Evolutionary conservation across 2,113 vertebrate genomes (phyloP).

Genomic region (Zapus hudsonius): DNA sequence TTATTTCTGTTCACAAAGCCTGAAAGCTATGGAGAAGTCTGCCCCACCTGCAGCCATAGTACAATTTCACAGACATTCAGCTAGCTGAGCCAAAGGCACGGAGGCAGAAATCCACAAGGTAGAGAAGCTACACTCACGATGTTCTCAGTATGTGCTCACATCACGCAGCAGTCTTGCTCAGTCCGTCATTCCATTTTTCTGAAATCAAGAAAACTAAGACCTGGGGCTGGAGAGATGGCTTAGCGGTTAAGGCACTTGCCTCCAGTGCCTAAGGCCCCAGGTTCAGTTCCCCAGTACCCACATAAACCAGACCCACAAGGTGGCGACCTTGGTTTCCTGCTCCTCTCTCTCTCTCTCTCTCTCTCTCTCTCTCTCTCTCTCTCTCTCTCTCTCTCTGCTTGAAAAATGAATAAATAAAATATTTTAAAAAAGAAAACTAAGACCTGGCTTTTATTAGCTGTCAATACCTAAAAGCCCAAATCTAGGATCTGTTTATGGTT

Average conservation of each 20-base stretch:
- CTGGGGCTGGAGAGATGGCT: too few species aligned
- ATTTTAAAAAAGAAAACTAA: too few species aligned
- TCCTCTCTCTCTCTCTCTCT: too few species aligned
- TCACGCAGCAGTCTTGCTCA: background rate
- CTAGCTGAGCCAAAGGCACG: background rate
- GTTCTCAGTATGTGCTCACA: background rate
- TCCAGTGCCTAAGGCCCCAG: too few species aligned
- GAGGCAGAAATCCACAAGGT: background rate
- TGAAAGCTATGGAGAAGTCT: background rate
- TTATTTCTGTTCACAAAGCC: constrained; percentile 30
- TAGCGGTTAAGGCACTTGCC: too few species aligned
- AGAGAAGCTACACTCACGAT: background rate
- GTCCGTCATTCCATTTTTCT: constrained; percentile 21
- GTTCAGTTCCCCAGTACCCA: too few species aligned
- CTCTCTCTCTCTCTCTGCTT: too few species aligned
- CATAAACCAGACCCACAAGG: too few species aligned
- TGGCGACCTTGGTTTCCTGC: too few species aligned
- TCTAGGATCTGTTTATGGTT: background rate
- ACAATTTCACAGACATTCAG: background rate
- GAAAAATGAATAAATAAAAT: too few species aligned
- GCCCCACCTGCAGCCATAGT: too few species aligned
- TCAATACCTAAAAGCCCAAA: background rate
- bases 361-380: too few species aligned
- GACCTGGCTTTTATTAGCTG: constrained; percentile 10
- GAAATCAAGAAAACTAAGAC: constrained; percentile 42